These are phyloP conservation scores for Lottia gigantea DNA, from an alignment of 2,888 invertebrate genomes.

Conservation along the genomic window DNA sequence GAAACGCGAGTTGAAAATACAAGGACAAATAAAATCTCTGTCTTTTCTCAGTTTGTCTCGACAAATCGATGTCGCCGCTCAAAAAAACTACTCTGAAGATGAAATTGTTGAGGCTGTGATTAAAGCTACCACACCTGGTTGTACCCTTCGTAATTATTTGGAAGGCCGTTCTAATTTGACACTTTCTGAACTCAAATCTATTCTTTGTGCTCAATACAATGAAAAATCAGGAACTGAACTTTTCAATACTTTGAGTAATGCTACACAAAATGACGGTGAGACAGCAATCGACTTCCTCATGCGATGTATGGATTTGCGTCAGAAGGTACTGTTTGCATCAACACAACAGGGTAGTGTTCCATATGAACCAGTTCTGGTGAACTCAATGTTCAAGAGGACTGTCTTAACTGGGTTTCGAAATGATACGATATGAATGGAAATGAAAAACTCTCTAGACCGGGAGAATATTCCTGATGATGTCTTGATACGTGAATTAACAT, in stretches of 20 bases:
- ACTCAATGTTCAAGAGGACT: not conserved
- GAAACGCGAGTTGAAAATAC: too few species aligned
- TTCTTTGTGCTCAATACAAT: not conserved
- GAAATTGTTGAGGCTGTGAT: not conserved
- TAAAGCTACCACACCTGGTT: not conserved
- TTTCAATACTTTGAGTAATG: not conserved
- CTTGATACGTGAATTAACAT: not conserved
- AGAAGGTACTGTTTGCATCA: not conserved
- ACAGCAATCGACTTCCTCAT: not conserved
- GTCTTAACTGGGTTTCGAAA: not conserved
- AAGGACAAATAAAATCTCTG: too few species aligned
- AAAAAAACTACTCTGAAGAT: not conserved
- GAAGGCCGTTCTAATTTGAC: not conserved
- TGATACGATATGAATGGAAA: not conserved
- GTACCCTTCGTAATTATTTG: not conserved
- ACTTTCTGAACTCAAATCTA: not conserved
- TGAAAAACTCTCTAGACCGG: not conserved
- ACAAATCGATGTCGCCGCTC: too few species aligned
- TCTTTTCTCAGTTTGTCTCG: not conserved
- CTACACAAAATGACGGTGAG: not conserved
- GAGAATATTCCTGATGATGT: not conserved
- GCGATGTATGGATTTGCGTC: not conserved
- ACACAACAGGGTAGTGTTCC: not conserved
- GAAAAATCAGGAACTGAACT: slow-evolving; percentile 5
- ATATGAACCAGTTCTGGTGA: not conserved